These are phyloP conservation scores for Melitaea cinxia DNA, from an alignment of 1,140 invertebrate species.

Conservation along the genomic window DNA sequence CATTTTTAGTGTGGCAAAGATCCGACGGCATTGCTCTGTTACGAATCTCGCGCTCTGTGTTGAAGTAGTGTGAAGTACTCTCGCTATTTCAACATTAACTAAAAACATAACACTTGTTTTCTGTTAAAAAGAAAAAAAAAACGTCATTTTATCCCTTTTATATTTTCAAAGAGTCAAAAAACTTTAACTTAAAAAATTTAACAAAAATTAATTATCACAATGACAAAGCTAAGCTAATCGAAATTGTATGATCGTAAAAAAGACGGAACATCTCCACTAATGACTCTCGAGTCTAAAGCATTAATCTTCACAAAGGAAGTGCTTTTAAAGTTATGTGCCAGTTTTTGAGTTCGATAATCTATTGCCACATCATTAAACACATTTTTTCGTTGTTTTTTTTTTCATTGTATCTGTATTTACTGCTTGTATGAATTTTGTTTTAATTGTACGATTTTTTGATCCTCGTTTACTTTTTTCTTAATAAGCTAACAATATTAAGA, in stretches of 20 bases:
- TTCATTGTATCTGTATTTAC: no score
- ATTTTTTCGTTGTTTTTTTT: not conserved
- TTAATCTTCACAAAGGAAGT: conserved; percentile 29
- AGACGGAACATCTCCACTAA: conserved; percentile 17
- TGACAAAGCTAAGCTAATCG: conserved; percentile 1
- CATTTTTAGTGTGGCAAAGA: conserved; percentile 12
- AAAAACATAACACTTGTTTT: no score
- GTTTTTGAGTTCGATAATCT: conserved; percentile 8
- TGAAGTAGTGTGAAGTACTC: conserved; percentile 15
- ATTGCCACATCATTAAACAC: not conserved
- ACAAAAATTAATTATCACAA: conserved; percentile 13
- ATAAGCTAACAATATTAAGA: no score
- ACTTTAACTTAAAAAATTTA: not conserved
- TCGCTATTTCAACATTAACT: conserved; percentile 1
- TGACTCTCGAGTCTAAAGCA: conserved; percentile 20
- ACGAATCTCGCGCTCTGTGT: no score
- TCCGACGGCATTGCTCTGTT: conserved; percentile 9
- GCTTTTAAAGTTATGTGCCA: conserved; percentile 29
- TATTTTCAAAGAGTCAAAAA: not conserved
- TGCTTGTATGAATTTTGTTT: no score
- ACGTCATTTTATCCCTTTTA: no score
- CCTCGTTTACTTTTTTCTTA: no score
- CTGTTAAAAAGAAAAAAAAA: no score
- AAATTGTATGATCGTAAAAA: conserved; percentile 20
- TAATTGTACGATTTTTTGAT: no score